Evolutionary conservation across 2,113 vertebrate species (phyloP), one percentile per base, ranked within the genome.

Genomic region (Passer domesticus): DNA sequence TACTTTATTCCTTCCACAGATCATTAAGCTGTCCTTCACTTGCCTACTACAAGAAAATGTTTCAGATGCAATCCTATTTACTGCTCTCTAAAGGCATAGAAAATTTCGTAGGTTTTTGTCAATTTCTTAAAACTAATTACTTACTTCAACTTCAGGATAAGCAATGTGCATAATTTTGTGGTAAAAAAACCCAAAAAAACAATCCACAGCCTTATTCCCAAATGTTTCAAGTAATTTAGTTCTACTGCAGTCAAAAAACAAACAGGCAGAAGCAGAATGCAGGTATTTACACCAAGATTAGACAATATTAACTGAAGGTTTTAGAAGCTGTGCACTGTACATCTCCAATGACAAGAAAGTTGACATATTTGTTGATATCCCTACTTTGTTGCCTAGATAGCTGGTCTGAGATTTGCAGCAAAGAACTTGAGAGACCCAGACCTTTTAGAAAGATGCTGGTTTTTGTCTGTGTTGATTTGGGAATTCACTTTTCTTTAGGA

Each of bases 1-100:
- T 96, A 83, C 83, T 94, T 94, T 77, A 80, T 87, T 91, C 87
- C 70, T 94, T 95, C 74, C 49, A 94, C 92, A 96, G 84, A 89
- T 90, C 95, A 90, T 96, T 94, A 96, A 95, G 78, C 81, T 94
- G 92, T 94, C 94, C 83, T 97, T 96, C 91, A 89, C 87, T 96
- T 92, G 76, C 76, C 84, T 94, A 43, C 86, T 76, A 66, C 55
- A 78, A 56, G 87, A 94, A 87, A 91, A 85, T 44, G 35, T 87
- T 95, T 82, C 86, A 63, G 59, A 91, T 77, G 68, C 70, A 90
- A 83, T 90, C 2, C 6, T 52, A 55, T 83, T 96, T 92, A 94
- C 70, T 80, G 72, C 92, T 93, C 93, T 96, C 91, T 60, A 67
- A 91, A 92, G 92, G 59, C 91, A 94, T 0, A 75, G 68, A 62